Evolutionary conservation across 2,113 vertebrate species (phyloP).

Genomic region (Terrapene triunguis): DNA sequence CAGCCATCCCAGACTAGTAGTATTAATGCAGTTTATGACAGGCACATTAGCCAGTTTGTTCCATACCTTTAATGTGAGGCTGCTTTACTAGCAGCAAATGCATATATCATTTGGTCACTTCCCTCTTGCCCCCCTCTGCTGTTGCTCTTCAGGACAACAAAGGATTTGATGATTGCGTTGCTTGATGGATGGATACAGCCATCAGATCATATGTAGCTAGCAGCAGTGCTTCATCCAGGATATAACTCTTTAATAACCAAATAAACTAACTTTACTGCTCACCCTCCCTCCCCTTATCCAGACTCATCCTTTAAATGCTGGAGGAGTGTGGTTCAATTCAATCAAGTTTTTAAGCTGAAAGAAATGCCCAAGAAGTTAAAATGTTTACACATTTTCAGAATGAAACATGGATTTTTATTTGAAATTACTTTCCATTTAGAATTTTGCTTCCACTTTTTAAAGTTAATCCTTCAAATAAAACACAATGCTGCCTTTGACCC

Average conservation of each 20-base stretch:
- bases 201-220: background rate
- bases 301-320: background rate
- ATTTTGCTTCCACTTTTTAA: background rate
- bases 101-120: background rate
- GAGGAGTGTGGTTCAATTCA: background rate
- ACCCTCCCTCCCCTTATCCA: background rate
- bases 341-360: background rate
- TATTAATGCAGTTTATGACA: background rate
- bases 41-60: background rate
- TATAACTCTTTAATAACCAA: background rate
- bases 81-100: background rate
- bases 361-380: background rate
- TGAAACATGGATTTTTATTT: background rate
- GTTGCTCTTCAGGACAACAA: background rate
- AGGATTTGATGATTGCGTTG: background rate
- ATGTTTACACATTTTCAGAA: background rate
- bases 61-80: background rate
- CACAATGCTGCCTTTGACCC: background rate
- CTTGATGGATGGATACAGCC: background rate
- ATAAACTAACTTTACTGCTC: background rate
- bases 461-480: background rate
- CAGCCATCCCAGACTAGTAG: background rate
- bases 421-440: background rate
- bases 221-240: background rate
- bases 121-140: background rate